Percentiles rank a stretch among this genome's conserved stretches.
phyloP scores from a whole-genome alignment of 2,797 vertebrate species.

The Lepilemur ruficaudatus region DNA sequence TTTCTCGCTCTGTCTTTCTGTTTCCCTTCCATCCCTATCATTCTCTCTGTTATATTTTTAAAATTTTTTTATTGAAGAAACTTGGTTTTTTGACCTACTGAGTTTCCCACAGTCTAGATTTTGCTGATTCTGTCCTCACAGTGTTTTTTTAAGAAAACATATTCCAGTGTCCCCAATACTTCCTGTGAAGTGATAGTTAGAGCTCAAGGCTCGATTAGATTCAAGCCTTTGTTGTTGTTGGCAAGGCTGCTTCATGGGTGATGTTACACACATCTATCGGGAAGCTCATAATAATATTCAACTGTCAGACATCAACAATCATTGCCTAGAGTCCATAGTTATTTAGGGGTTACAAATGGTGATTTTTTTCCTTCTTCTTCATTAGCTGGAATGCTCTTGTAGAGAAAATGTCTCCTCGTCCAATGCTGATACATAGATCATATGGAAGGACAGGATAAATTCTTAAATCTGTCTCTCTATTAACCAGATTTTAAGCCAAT shows the following conservation, averaged over 20 bases:
- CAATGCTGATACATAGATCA: not conserved
- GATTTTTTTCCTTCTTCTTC: not conserved
- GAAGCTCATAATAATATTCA: not conserved
- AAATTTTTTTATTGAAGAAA: not conserved
- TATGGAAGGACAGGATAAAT: not conserved
- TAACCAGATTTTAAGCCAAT: not conserved
- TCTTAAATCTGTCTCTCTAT: not conserved
- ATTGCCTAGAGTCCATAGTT: not conserved
- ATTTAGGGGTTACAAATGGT: not conserved
- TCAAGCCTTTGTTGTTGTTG: not conserved
- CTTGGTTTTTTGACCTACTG: not conserved
- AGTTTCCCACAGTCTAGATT: constrained; percentile 7
- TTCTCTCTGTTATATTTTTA: not conserved
- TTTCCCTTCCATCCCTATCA: not conserved
- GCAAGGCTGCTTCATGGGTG: not conserved
- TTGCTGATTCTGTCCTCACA: not conserved
- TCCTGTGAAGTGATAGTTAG: not conserved
- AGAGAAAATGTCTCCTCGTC: not conserved
- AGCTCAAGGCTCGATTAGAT: not conserved
- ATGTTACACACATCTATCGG: not conserved
- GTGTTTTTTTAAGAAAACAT: not conserved
- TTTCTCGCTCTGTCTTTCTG: not conserved
- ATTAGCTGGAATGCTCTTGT: not conserved
- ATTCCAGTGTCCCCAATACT: not conserved
- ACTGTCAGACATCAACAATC: not conserved